phyloP scores from a whole-genome alignment of 2,888 invertebrate species.

The Tortricodes alternella region DNA sequence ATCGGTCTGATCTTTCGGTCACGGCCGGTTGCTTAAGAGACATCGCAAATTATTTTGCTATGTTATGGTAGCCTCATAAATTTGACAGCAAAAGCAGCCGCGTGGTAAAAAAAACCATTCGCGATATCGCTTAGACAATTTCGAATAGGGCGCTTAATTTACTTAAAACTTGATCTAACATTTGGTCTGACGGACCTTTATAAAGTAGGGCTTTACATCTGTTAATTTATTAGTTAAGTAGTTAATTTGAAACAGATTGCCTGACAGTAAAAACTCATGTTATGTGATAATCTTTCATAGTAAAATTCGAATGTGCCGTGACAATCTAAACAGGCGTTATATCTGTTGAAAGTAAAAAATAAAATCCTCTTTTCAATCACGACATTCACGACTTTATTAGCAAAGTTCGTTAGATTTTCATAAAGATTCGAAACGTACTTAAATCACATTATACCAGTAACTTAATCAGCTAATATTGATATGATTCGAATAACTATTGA shows the following conservation, averaged over 20 bases:
- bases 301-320: neutral
- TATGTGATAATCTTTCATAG: neutral
- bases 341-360: neutral
- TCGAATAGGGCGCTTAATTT: too few relatives aligned
- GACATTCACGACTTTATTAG: neutral
- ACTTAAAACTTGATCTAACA: too few relatives aligned
- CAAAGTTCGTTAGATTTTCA: slow-evolving; percentile 19
- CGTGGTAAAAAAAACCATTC: too few relatives aligned
- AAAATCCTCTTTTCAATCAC: neutral
- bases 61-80: too few relatives aligned
- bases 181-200: too few relatives aligned
- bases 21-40: too few relatives aligned
- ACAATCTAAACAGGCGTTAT: neutral
- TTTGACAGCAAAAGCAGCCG: too few relatives aligned
- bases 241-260: neutral
- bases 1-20: too few relatives aligned
- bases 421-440: slow-evolving; percentile 17
- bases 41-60: too few relatives aligned
- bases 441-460: slow-evolving; percentile 39
- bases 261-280: neutral
- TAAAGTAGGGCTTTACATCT: too few relatives aligned
- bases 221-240: neutral
- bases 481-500: slow-evolving; percentile 70
- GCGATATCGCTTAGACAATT: too few relatives aligned
- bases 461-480: slow-evolving; percentile 61